Evolutionary conservation across 2,888 invertebrate genomes (phyloP).

Genomic region (Pollenia amentaria): DNA sequence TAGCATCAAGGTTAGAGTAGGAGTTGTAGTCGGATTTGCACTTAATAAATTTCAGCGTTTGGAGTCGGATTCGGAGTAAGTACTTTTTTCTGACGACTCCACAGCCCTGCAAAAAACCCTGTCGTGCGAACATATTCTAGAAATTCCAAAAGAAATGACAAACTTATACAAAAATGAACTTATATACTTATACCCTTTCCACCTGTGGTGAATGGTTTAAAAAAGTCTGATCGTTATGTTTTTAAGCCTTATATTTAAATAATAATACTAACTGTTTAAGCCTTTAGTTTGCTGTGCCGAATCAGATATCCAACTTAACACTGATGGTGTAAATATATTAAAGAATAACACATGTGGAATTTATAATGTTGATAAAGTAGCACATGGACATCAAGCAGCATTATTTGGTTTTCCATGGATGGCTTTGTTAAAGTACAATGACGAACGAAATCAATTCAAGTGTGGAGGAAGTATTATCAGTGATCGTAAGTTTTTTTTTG

Average conservation of each 20-base stretch:
- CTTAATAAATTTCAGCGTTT: too few species aligned
- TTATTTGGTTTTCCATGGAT: conserved; percentile 91
- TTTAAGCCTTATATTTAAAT: background rate
- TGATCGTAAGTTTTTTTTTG: conserved; percentile 77
- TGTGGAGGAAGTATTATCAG: conserved; percentile 81
- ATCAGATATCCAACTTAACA: conserved; percentile 78
- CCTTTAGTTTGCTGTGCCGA: conserved; percentile 78
- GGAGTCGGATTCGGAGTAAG: too few species aligned
- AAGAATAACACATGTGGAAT: conserved; percentile 86
- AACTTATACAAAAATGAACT: too few species aligned
- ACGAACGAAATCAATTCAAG: conserved; percentile 78
- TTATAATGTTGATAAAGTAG: conserved; percentile 86
- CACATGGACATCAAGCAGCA: conserved; percentile 87
- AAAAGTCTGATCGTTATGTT: too few species aligned
- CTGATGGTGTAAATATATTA: conserved; percentile 77
- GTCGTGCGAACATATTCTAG: too few species aligned
- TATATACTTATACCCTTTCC: too few species aligned
- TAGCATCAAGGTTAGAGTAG: too few species aligned
- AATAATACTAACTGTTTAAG: conserved; percentile 64
- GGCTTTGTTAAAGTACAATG: conserved; percentile 88
- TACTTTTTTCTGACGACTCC: too few species aligned
- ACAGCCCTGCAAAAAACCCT: too few species aligned
- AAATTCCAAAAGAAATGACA: too few species aligned
- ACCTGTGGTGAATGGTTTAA: too few species aligned
- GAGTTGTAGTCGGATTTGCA: too few species aligned